These are phyloP conservation scores for Esox masquinongy DNA, from an alignment of 2,797 vertebrate genomes.

Conservation along the genomic window DNA sequence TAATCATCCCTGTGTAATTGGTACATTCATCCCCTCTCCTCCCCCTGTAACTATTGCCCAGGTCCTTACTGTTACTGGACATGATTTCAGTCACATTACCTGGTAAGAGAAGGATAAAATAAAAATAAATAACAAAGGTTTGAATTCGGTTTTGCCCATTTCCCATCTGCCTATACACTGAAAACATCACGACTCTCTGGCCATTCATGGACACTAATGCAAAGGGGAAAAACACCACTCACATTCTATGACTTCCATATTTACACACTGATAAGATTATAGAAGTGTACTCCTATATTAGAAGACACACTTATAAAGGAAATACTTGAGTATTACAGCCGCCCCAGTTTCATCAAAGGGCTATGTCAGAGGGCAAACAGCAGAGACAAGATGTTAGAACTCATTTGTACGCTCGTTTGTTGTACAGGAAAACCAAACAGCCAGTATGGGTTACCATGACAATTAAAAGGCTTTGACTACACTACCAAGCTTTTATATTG, in stretches of 20 bases:
- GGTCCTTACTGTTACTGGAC: too few species aligned
- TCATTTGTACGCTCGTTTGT: constrained; percentile 34
- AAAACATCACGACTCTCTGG: constrained; percentile 32
- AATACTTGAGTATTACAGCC: constrained; percentile 35
- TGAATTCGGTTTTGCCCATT: constrained; percentile 33
- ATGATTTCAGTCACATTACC: too few species aligned
- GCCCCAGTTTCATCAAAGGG: constrained; percentile 29
- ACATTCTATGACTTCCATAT: constrained; percentile 29
- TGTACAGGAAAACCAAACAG: constrained; percentile 37
- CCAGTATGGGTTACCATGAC: constrained; percentile 34
- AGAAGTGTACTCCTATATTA: constrained; percentile 32
- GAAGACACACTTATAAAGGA: background rate
- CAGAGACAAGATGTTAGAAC: constrained; percentile 23
- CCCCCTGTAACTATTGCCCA: too few species aligned
- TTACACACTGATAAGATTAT: constrained; percentile 45
- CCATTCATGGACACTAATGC: constrained; percentile 29
- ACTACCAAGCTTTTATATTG: constrained; percentile 44
- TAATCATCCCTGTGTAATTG: too few species aligned
- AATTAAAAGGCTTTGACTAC: constrained; percentile 50
- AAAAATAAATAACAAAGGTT: background rate
- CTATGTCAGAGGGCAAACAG: constrained; percentile 18
- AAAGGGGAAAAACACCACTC: constrained; percentile 32
- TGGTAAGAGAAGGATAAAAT: too few species aligned
- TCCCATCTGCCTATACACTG: constrained; percentile 25
- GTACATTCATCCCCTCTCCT: too few species aligned